phyloP scores from a whole-genome alignment of 1,140 invertebrate genomes.

The Bombus pyrosoma region DNA sequence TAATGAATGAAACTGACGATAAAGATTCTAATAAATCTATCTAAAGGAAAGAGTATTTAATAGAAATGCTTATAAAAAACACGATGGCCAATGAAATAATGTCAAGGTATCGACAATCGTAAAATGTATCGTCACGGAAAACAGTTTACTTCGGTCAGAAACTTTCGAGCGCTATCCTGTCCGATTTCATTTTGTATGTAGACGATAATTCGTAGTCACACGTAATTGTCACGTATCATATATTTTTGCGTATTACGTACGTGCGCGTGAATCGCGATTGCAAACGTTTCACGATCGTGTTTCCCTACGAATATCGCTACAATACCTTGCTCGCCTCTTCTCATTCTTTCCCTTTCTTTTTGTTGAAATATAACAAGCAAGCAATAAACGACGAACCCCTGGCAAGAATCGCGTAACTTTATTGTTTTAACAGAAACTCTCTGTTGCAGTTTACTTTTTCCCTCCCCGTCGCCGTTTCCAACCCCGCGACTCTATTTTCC shows the following conservation, averaged over 20 bases:
- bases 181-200: neutral
- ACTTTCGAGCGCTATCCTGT: neutral
- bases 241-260: neutral
- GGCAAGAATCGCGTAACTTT: conserved; percentile 32
- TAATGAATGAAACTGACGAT: too few species aligned
- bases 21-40: too few species aligned
- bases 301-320: too few species aligned
- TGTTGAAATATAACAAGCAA: conserved; percentile 25
- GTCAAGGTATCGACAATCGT: neutral
- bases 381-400: conserved; percentile 1
- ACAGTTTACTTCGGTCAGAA: neutral
- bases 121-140: neutral
- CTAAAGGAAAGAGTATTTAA: too few species aligned
- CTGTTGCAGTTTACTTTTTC: conserved; percentile 2
- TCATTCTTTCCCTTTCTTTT: neutral
- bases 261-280: neutral
- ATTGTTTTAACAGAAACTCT: conserved; percentile 18
- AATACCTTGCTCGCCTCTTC: too few species aligned
- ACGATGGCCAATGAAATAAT: too few species aligned
- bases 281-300: neutral
- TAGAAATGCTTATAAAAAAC: too few species aligned
- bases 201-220: neutral
- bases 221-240: conserved; percentile 23
- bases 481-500: neutral
- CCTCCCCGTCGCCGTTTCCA: neutral